Evolutionary conservation across 2,888 invertebrate genomes (phyloP).

Genomic region (Metacarcinus magister): DNA sequence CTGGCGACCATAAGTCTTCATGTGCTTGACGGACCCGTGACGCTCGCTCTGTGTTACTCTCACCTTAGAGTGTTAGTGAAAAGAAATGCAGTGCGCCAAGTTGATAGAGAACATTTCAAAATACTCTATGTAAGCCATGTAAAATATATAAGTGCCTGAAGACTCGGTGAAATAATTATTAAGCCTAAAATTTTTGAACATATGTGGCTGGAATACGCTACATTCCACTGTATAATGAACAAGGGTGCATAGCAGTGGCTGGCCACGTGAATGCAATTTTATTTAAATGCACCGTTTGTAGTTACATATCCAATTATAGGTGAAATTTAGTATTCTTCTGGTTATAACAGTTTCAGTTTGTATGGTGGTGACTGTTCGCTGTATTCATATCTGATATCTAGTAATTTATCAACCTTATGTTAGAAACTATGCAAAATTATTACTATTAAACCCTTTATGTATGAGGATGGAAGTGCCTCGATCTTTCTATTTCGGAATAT

Average conservation of each 20-base stretch:
- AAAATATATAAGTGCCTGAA: background rate
- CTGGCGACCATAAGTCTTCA: conserved; percentile 60
- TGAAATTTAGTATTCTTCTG: background rate
- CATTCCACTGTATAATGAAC: background rate
- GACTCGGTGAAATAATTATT: background rate
- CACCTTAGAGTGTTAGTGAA: background rate
- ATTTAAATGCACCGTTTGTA: background rate
- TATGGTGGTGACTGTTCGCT: background rate
- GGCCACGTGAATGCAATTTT: background rate
- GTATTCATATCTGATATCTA: background rate
- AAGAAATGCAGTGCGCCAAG: background rate
- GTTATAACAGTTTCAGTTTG: background rate
- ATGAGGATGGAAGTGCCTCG: background rate
- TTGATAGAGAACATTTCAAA: background rate
- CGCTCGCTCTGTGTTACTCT: background rate
- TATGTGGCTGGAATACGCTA: background rate
- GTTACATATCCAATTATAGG: background rate
- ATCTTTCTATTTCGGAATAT: background rate
- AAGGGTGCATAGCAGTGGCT: background rate
- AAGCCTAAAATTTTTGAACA: background rate
- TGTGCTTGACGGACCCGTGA: conserved; percentile 50
- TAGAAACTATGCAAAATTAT: background rate
- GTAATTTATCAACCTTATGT: background rate
- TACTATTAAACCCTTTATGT: background rate
- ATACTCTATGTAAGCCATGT: background rate